Evolutionary conservation across 1,140 invertebrate genomes (phyloP).

Genomic region (Ceratitis capitata): DNA sequence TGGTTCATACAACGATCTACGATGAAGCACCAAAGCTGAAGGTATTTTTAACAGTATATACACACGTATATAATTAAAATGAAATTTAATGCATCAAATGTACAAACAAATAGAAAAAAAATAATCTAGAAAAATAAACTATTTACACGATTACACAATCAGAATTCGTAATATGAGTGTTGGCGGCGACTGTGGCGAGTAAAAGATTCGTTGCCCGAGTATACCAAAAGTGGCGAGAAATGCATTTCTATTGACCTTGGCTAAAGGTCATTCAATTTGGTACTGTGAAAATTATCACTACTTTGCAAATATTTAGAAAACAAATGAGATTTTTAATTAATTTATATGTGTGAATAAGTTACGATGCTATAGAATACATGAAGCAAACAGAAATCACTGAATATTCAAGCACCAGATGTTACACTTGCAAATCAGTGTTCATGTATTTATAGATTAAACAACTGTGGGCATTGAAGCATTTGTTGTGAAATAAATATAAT

Average conservation of each 20-base stretch:
- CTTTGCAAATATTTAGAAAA: not conserved
- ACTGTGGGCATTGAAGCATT: not conserved
- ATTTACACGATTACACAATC: slow-evolving; percentile 45
- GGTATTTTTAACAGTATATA: slow-evolving; percentile 47
- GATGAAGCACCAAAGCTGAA: slow-evolving; percentile 59
- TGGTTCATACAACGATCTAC: slow-evolving; percentile 63
- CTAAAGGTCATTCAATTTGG: not conserved
- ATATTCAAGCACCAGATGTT: not conserved
- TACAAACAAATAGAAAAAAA: not conserved
- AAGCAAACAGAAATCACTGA: not conserved
- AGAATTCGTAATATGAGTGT: slow-evolving; percentile 46
- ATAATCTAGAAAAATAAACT: not conserved
- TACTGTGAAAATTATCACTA: not conserved
- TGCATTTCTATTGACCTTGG: slow-evolving; percentile 26
- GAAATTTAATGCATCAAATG: slow-evolving; percentile 38
- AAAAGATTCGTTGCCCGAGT: slow-evolving; percentile 42
- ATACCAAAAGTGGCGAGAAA: not conserved
- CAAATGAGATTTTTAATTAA: not conserved
- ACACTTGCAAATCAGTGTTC: not conserved
- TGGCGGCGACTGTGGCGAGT: slow-evolving; percentile 44
- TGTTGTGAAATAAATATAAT: not conserved
- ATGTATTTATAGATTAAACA: slow-evolving; percentile 6
- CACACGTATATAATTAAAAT: not conserved
- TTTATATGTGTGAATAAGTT: not conserved
- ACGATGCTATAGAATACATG: not conserved